phyloP scores from a whole-genome alignment of 2,797 vertebrate genomes.

The Oophaga sylvatica region DNA sequence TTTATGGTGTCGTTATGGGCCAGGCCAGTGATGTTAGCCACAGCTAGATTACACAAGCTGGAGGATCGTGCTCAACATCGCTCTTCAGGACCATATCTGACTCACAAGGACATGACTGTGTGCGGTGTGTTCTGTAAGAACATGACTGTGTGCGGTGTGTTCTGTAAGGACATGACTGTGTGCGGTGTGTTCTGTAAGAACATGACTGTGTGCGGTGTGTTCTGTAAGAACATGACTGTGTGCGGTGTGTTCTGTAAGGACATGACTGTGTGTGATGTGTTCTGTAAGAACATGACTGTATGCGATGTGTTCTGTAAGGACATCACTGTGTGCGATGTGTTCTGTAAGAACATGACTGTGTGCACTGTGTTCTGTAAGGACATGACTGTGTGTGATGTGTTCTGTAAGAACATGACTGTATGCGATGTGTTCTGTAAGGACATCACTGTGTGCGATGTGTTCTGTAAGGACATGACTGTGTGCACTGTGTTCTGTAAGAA shows the following conservation, averaged over 20 bases:
- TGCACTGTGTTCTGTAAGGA: background rate
- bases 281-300: too few species aligned
- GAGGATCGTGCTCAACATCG: background rate
- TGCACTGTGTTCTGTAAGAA: too few species aligned
- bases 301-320: too few species aligned
- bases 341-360: background rate
- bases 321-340: too few species aligned
- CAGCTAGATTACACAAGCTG: constrained; percentile 11
- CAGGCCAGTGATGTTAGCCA: background rate
- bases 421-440: too few species aligned
- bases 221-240: too few species aligned
- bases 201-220: too few species aligned
- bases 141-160: too few species aligned
- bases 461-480: too few species aligned
- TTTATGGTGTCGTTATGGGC: constrained; percentile 17
- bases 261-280: background rate
- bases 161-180: background rate
- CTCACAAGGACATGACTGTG: background rate
- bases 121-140: background rate
- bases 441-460: background rate
- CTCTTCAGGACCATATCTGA: background rate
- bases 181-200: background rate
- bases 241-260: too few species aligned
- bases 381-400: too few species aligned
- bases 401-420: too few species aligned